Evolutionary conservation across 1,140 invertebrate genomes (phyloP).

Genomic region (Colletes gigas): DNA sequence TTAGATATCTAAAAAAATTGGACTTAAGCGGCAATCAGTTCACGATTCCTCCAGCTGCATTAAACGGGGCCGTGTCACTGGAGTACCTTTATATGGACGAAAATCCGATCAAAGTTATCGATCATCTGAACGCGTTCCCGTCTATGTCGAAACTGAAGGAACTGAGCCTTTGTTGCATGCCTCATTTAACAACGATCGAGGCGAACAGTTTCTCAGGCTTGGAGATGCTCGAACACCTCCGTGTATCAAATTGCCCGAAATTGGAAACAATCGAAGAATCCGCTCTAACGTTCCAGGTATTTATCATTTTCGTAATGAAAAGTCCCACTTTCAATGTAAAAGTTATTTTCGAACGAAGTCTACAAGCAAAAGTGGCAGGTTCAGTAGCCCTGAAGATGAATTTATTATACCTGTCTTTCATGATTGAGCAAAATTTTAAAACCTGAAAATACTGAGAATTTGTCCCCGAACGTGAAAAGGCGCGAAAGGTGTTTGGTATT

Average conservation of each 20-base stretch:
- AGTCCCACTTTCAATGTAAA: too few species aligned
- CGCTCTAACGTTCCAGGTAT: slow-evolving; percentile 67
- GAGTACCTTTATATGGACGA: slow-evolving; percentile 85
- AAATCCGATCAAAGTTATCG: slow-evolving; percentile 84
- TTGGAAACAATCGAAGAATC: slow-evolving; percentile 82
- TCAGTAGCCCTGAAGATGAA: too few species aligned
- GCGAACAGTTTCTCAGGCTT: slow-evolving; percentile 81
- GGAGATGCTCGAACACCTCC: slow-evolving; percentile 80
- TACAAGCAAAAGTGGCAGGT: too few species aligned
- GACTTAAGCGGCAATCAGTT: slow-evolving; percentile 87
- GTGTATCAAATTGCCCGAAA: slow-evolving; percentile 83
- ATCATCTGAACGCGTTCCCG: slow-evolving; percentile 82
- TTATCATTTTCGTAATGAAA: too few species aligned
- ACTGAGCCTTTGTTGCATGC: slow-evolving; percentile 85
- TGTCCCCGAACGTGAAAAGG: too few species aligned
- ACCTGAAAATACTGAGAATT: too few species aligned
- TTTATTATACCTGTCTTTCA: too few species aligned
- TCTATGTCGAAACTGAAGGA: slow-evolving; percentile 82
- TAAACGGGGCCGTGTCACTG: slow-evolving; percentile 83
- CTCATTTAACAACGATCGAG: slow-evolving; percentile 82
- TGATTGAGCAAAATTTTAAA: too few species aligned
- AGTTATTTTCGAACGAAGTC: too few species aligned
- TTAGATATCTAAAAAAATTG: slow-evolving; percentile 83
- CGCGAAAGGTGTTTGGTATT: too few species aligned
- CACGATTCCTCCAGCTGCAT: slow-evolving; percentile 81